Percentiles rank a stretch among this genome's conserved stretches.
These are phyloP conservation scores for Machimus atricapillus DNA, from an alignment of 2,888 invertebrate genomes.

Conservation along the genomic window DNA sequence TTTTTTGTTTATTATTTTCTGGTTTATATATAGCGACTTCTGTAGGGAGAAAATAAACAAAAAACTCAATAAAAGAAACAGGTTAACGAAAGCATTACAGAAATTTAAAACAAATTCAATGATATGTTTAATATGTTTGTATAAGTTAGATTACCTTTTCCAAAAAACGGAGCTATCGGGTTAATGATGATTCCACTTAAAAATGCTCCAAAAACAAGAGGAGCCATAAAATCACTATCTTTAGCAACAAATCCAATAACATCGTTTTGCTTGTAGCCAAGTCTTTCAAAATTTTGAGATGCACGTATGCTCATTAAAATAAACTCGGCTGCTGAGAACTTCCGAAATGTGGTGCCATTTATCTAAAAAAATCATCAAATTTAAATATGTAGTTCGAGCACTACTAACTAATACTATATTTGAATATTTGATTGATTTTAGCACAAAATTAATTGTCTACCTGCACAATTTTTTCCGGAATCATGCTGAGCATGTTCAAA, in stretches of 20 bases:
- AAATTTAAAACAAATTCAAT: too few relatives aligned
- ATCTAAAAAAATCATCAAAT: slow-evolving; percentile 50
- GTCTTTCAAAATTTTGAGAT: slow-evolving; percentile 31
- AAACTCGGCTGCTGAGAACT: slow-evolving; percentile 56
- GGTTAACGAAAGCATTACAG: too few relatives aligned
- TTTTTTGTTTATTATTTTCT: too few relatives aligned
- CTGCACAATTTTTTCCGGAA: not conserved
- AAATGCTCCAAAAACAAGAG: slow-evolving; percentile 56
- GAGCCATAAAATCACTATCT: slow-evolving; percentile 56
- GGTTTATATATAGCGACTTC: too few relatives aligned
- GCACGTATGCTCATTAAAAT: slow-evolving; percentile 52
- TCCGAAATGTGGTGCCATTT: slow-evolving; percentile 55
- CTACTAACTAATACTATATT: too few relatives aligned
- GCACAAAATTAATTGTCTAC: not conserved
- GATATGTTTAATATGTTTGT: too few relatives aligned
- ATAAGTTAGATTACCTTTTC: slow-evolving; percentile 49
- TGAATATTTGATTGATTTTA: too few relatives aligned
- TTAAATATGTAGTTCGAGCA: too few relatives aligned
- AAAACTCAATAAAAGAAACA: too few relatives aligned
- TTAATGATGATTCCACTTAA: slow-evolving; percentile 57
- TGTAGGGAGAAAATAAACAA: too few relatives aligned
- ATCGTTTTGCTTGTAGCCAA: slow-evolving; percentile 55
- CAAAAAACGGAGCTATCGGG: slow-evolving; percentile 55
- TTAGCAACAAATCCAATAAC: slow-evolving; percentile 56
- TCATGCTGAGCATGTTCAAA: not conserved